phyloP scores from a whole-genome alignment of 2,113 vertebrate genomes.

The Zosterops japonicus region DNA sequence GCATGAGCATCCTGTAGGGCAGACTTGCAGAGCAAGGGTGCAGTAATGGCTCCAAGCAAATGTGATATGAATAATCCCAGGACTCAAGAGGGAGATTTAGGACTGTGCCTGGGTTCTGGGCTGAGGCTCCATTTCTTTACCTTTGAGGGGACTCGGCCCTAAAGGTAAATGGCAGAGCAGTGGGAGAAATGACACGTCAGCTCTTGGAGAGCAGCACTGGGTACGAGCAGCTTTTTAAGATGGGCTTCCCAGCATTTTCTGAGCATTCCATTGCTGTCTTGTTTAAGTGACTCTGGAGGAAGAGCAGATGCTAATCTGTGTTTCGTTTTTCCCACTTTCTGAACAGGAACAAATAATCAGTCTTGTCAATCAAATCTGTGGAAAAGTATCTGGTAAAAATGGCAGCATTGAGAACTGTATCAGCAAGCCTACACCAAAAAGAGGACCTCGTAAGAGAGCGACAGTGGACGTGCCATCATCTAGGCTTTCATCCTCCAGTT shows the following conservation, averaged over 20 bases:
- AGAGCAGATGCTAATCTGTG: not conserved
- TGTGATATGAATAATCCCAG: not conserved
- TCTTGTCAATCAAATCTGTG: constrained; percentile 95
- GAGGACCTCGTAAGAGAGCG: constrained; percentile 91
- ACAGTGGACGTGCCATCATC: constrained; percentile 90
- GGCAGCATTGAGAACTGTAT: constrained; percentile 83
- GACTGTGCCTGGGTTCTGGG: not conserved
- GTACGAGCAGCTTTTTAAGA: not conserved
- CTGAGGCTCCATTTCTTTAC: not conserved
- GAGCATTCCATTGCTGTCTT: not conserved
- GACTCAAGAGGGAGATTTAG: fast-evolving
- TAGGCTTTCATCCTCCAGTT: constrained; percentile 86
- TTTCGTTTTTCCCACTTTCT: not conserved
- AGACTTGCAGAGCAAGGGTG: not conserved
- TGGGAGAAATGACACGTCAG: not conserved
- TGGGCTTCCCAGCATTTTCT: not conserved
- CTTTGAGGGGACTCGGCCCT: not conserved
- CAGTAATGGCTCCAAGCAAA: not conserved
- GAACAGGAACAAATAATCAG: constrained; percentile 94
- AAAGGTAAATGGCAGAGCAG: not conserved
- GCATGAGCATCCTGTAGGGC: not conserved
- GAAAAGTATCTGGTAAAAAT: constrained; percentile 87
- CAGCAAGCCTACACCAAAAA: constrained; percentile 89
- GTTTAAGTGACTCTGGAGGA: not conserved
- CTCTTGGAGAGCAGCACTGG: not conserved